phyloP scores from a whole-genome alignment of 2,888 invertebrate genomes.

The Lasius fuliginosus region DNA sequence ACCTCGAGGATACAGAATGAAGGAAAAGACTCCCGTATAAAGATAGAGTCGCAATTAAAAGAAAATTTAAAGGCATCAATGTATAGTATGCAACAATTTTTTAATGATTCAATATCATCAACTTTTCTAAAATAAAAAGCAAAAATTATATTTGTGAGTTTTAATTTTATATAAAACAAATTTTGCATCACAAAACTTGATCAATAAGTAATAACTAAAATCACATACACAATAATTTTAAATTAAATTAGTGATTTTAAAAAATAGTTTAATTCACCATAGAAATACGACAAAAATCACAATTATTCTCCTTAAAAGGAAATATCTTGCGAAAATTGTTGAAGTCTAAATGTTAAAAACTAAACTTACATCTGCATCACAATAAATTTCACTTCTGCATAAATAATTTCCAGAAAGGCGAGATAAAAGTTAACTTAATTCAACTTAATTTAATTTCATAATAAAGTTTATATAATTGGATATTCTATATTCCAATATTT shows the following conservation, averaged over 20 bases:
- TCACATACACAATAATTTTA: background rate
- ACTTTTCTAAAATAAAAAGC: background rate
- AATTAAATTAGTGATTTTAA: too few relatives aligned
- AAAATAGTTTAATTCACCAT: too few relatives aligned
- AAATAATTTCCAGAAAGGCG: background rate
- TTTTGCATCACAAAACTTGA: background rate
- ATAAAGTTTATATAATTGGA: background rate
- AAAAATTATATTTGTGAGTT: background rate
- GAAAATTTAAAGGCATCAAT: background rate
- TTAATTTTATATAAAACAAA: background rate
- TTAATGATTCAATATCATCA: background rate
- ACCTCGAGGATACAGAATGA: conserved; percentile 46
- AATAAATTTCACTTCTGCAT: background rate
- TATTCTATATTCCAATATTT: background rate
- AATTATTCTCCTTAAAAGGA: too few relatives aligned
- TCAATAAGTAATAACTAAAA: background rate
- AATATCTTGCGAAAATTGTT: too few relatives aligned
- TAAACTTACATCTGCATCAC: background rate
- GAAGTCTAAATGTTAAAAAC: too few relatives aligned
- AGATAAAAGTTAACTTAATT: background rate
- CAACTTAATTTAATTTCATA: conserved; percentile 10
- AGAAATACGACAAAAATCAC: too few relatives aligned
- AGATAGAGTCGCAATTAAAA: background rate
- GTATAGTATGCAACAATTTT: background rate
- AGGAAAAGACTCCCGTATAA: conserved; percentile 1